Percentiles rank a stretch among this genome's conserved stretches.
Conservation (phyloP, 2,888 invertebrate genomes). For the Plemyria rubiginata region DNA sequence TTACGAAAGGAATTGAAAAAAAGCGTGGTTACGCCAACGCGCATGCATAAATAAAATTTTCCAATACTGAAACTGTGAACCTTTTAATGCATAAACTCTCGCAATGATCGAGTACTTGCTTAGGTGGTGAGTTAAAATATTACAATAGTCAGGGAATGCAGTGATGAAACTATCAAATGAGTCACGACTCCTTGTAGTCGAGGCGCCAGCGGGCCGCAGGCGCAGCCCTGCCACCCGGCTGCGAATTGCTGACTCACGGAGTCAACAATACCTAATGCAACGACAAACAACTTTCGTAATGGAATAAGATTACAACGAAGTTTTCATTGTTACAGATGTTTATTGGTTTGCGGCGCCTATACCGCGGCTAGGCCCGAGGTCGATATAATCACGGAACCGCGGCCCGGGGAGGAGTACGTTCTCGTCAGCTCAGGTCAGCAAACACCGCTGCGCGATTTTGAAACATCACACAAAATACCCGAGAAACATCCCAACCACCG, state of each 20-base stretch:
- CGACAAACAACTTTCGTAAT: slow-evolving; percentile 59
- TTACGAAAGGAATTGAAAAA: slow-evolving; percentile 45
- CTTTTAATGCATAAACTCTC: slow-evolving; percentile 30
- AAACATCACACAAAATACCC: slow-evolving; percentile 90
- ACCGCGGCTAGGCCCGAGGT: slow-evolving; percentile 77
- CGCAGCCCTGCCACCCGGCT: slow-evolving; percentile 62
- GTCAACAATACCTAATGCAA: slow-evolving; percentile 51
- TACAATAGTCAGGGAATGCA: slow-evolving; percentile 57
- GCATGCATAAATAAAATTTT: slow-evolving; percentile 48
- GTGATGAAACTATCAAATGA: slow-evolving; percentile 71
- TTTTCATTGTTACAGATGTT: slow-evolving; percentile 81
- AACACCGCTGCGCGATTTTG: slow-evolving; percentile 83
- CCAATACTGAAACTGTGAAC: slow-evolving; percentile 43
- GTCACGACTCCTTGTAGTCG: slow-evolving; percentile 63
- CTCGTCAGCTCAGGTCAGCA: slow-evolving; percentile 85
- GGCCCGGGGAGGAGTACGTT: slow-evolving; percentile 88
- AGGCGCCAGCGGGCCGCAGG: slow-evolving; percentile 54
- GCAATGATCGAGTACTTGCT: slow-evolving; percentile 31
- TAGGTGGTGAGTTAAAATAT: slow-evolving; percentile 29
- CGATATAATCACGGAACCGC: slow-evolving; percentile 86
- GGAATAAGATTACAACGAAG: slow-evolving; percentile 42
- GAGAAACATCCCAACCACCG: slow-evolving; percentile 75
- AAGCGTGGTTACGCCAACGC: slow-evolving; percentile 28
- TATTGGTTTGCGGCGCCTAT: slow-evolving; percentile 75
- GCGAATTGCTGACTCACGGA: slow-evolving; percentile 73